Evolutionary conservation across 1,140 invertebrate species (phyloP).

Genomic region (Camponotus vicinus): DNA sequence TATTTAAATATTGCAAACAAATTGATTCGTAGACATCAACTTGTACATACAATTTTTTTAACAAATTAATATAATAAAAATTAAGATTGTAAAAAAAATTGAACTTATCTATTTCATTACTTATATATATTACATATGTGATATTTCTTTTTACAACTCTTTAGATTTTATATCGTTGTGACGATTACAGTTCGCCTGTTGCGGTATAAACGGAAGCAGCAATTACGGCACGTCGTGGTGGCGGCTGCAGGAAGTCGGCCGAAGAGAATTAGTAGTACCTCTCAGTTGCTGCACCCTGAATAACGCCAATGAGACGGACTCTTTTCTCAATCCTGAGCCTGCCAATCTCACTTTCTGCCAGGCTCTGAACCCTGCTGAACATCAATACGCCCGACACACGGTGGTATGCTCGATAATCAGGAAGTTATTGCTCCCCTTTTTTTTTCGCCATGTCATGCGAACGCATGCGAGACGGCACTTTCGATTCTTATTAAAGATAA

Average conservation of each 20-base stretch:
- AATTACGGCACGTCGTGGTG: constrained; percentile 95
- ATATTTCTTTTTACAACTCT: neutral
- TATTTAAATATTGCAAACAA: neutral
- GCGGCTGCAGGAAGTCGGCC: constrained; percentile 91
- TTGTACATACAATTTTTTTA: too few species aligned
- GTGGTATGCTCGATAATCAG: constrained; percentile 83
- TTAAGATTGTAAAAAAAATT: too few species aligned
- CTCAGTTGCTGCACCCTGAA: constrained; percentile 92
- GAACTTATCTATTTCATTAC: neutral
- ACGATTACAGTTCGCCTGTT: constrained; percentile 91
- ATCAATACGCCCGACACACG: constrained; percentile 88
- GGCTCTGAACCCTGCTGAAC: constrained; percentile 87
- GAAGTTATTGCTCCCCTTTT: constrained; percentile 53
- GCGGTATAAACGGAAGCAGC: constrained; percentile 91
- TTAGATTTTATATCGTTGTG: neutral
- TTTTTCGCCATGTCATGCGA: neutral
- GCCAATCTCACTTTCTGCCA: constrained; percentile 91
- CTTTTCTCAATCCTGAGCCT: constrained; percentile 92
- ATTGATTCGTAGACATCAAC: neutral
- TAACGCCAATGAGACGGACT: constrained; percentile 87
- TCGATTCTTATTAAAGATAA: neutral
- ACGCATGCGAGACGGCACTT: neutral
- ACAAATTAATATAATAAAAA: too few species aligned
- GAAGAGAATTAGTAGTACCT: constrained; percentile 91
- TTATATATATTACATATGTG: neutral